A percentile compares a stretch with the other conserved stretches of the same genome.
Conservation (phyloP, 2,113 vertebrate genomes). For the Toxotes chatareus region DNA sequence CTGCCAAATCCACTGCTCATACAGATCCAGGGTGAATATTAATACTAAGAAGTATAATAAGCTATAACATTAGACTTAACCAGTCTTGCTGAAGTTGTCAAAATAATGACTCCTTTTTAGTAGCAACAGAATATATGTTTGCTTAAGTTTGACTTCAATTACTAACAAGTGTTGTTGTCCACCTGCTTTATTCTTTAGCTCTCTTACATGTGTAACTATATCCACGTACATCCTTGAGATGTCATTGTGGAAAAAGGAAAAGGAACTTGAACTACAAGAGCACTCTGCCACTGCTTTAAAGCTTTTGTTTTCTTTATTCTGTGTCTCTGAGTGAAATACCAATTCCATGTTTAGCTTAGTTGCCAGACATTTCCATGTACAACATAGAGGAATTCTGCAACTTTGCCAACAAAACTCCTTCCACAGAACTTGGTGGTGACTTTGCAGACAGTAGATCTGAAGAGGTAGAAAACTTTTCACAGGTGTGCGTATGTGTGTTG, state of each 20-base stretch:
- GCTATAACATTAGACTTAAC: no score
- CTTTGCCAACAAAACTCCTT: not conserved
- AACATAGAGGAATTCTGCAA: not conserved
- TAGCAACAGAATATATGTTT: no score
- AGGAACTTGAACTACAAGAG: not conserved
- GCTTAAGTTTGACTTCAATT: not conserved
- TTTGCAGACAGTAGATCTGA: conserved; percentile 17
- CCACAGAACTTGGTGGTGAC: not conserved
- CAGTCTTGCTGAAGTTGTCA: no score
- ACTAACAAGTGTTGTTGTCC: not conserved
- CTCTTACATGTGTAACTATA: not conserved
- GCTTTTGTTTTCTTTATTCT: not conserved
- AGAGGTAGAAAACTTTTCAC: conserved; percentile 6
- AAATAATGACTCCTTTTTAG: no score
- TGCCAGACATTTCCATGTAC: not conserved
- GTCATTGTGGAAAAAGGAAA: not conserved
- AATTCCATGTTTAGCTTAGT: no score
- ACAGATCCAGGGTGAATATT: no score
- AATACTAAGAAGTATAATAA: not conserved
- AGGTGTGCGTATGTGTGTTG: not conserved
- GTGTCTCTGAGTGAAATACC: not conserved
- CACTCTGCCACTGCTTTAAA: not conserved
- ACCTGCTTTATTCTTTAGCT: not conserved
- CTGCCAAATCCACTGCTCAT: no score
- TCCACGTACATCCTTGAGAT: not conserved